These are phyloP conservation scores for Psettodes erumei DNA, from an alignment of 2,113 vertebrate genomes.

Conservation along the genomic window DNA sequence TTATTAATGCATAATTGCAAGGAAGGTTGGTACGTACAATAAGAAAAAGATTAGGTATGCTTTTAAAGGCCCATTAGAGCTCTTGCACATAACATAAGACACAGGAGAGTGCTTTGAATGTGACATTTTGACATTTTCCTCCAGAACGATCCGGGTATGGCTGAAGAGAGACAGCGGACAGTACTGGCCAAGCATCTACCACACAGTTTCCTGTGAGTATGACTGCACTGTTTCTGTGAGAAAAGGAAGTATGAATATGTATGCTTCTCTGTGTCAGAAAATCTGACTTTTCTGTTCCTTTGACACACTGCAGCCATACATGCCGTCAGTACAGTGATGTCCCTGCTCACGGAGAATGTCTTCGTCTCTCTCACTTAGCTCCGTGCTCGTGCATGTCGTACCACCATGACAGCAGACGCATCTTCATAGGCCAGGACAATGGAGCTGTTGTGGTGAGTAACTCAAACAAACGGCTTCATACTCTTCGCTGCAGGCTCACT, in stretches of 20 bases:
- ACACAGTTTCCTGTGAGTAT: constrained; percentile 94
- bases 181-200: constrained; percentile 97
- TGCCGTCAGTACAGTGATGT: not conserved
- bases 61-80: not conserved
- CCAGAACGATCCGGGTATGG: constrained; percentile 94
- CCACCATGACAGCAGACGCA: constrained; percentile 94
- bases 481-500: not conserved
- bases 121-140: constrained; percentile 1
- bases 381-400: constrained; percentile 95
- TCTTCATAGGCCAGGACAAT: constrained; percentile 98
- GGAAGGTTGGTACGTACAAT: not conserved
- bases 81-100: not conserved
- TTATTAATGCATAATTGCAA: not conserved
- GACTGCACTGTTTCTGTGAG: not conserved
- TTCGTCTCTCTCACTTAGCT: constrained; percentile 76
- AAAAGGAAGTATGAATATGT: not conserved
- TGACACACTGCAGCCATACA: not conserved
- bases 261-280: not conserved
- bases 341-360: not conserved
- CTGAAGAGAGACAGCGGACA: constrained; percentile 97
- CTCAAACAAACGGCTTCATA: constrained; percentile 1
- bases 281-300: too few species aligned
- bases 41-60: not conserved
- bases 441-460: constrained; percentile 92
- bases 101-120: not conserved